A percentile compares a stretch with the other conserved stretches of the same genome.
phyloP scores from a whole-genome alignment of 2,888 invertebrate species.

The Patella ulyssiponensis region DNA sequence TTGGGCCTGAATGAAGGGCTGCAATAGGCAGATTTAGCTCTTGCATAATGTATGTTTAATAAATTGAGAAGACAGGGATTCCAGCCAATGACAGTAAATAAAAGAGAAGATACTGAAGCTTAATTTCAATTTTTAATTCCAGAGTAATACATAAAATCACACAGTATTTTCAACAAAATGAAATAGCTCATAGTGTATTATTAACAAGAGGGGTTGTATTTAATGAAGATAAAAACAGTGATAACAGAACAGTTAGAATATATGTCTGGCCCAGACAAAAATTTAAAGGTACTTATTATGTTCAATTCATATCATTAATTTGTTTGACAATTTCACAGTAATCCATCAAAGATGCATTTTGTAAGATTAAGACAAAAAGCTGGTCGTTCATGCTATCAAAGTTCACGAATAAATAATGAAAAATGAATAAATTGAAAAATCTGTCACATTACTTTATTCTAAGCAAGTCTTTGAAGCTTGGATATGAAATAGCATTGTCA shows the following conservation, averaged over 20 bases:
- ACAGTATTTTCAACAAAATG: slow-evolving; percentile 76
- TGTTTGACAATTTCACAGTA: too few relatives aligned
- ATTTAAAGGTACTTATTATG: slow-evolving; percentile 48
- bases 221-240: slow-evolving; percentile 46
- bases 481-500: too few relatives aligned
- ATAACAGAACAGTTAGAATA: slow-evolving; percentile 56
- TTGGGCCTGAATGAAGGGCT: too few relatives aligned
- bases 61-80: background rate
- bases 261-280: slow-evolving; percentile 67
- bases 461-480: too few relatives aligned
- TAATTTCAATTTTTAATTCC: slow-evolving; percentile 26
- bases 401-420: too few relatives aligned
- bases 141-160: slow-evolving; percentile 75
- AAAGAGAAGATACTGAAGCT: background rate
- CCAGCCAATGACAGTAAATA: background rate
- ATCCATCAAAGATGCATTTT: too few relatives aligned
- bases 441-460: too few relatives aligned
- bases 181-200: slow-evolving; percentile 84
- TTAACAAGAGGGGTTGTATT: slow-evolving; percentile 77
- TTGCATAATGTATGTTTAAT: background rate
- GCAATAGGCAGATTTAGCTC: background rate
- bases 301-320: too few relatives aligned
- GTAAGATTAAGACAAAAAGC: too few relatives aligned
- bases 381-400: too few relatives aligned
- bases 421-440: too few relatives aligned